phyloP scores from a whole-genome alignment of 1,140 invertebrate genomes.

The Geopemphigus sp. region DNA sequence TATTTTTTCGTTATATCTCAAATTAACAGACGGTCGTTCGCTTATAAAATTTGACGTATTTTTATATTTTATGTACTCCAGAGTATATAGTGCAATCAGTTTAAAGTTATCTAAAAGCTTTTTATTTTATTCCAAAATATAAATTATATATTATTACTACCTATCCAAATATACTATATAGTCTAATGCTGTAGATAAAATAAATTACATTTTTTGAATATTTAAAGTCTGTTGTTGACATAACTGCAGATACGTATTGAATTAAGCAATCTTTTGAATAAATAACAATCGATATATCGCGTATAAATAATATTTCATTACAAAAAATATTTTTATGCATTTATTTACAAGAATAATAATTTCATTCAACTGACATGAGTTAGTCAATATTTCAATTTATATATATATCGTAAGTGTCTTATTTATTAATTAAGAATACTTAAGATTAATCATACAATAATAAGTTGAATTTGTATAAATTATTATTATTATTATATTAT shows the following conservation, averaged over 20 bases:
- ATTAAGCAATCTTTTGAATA: neutral
- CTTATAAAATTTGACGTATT: no score
- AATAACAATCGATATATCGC: neutral
- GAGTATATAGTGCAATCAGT: no score
- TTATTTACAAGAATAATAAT: neutral
- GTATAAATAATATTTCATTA: neutral
- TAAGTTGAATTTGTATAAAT: neutral
- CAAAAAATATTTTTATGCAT: neutral
- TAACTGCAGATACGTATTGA: neutral
- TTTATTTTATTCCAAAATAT: no score
- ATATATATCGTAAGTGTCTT: neutral
- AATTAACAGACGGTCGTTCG: no score
- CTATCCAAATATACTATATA: neutral
- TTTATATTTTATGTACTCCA: no score
- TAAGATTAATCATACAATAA: neutral
- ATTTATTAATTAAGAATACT: neutral
- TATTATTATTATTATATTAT: no score
- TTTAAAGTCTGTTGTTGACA: neutral
- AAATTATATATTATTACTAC: no score
- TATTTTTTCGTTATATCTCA: no score
- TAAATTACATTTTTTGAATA: neutral
- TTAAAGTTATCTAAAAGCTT: no score
- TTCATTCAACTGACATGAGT: neutral
- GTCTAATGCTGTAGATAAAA: neutral
- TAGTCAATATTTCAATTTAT: neutral